Evolutionary conservation across 23 tunicate species (phyloP).

Genomic region (Oikopleura dioica): DNA sequence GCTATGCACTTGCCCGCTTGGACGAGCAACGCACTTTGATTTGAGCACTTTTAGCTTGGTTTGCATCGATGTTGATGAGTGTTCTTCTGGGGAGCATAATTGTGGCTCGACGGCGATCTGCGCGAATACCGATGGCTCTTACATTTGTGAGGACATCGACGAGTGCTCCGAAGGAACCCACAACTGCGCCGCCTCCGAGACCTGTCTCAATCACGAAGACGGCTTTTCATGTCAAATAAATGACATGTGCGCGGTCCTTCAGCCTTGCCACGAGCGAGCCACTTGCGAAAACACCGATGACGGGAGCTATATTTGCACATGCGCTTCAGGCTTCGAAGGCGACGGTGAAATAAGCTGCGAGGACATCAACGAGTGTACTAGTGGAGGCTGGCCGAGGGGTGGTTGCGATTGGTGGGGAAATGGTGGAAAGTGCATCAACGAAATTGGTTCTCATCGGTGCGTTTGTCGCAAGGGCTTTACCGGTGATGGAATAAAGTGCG

Average conservation of each 20-base stretch:
- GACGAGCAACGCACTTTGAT: no score
- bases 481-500: not conserved
- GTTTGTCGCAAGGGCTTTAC: not conserved
- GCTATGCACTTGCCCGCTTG: no score
- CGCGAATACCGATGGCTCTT: constrained; percentile 8
- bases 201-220: not conserved
- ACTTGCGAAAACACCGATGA: constrained; percentile 14
- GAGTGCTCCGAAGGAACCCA: not conserved
- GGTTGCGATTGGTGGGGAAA: not conserved
- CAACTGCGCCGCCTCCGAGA: not conserved
- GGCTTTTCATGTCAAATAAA: not conserved
- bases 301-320: constrained; percentile 18
- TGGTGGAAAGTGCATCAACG: not conserved
- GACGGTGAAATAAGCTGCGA: not conserved
- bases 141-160: not conserved
- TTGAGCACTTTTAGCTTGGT: no score
- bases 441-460: not conserved
- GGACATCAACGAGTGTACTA: not conserved
- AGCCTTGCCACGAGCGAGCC: constrained; percentile 7
- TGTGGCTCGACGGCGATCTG: no score
- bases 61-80: no score
- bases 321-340: constrained; percentile 14
- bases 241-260: no score
- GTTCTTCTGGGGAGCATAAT: no score
- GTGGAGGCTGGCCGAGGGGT: no score